Percentiles rank a stretch among this genome's conserved stretches.
Evolutionary conservation across 2,113 vertebrate species (phyloP).

Genomic region (Reinhardtius hippoglossoides): DNA sequence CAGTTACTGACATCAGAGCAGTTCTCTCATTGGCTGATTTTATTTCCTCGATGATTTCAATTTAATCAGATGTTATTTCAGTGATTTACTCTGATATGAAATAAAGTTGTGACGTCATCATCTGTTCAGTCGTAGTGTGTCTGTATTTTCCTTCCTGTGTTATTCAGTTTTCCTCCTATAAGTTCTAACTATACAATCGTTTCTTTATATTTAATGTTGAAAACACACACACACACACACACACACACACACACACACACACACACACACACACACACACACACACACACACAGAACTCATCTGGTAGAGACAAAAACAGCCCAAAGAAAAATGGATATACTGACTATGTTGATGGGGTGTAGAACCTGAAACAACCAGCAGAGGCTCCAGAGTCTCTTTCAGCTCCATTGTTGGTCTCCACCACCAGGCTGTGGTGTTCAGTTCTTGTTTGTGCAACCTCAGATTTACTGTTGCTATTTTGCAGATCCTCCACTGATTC

Average conservation of each 20-base stretch:
- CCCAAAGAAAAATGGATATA: no score
- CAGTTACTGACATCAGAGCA: not conserved
- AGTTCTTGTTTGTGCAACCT: not conserved
- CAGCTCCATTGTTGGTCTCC: not conserved
- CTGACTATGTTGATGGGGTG: no score
- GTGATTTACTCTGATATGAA: not conserved
- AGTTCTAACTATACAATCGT: no score
- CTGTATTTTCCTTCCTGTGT: not conserved
- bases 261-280: no score
- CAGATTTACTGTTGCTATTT: not conserved
- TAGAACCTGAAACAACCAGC: no score
- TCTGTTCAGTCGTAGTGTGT: not conserved
- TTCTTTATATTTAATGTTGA: no score
- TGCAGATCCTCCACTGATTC: slow-evolving; percentile 61
- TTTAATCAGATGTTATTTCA: not conserved
- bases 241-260: no score
- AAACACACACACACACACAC: no score
- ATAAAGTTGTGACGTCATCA: not conserved
- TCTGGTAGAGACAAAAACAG: no score
- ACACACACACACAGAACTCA: no score
- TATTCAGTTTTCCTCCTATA: not conserved
- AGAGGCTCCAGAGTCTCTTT: no score
- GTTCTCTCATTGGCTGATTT: not conserved
- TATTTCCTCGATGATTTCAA: not conserved
- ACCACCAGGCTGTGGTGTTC: not conserved